A percentile compares a stretch with the other conserved stretches of the same genome.
phyloP scores from a whole-genome alignment of 2,797 vertebrate genomes.

The Salarias fasciatus region DNA sequence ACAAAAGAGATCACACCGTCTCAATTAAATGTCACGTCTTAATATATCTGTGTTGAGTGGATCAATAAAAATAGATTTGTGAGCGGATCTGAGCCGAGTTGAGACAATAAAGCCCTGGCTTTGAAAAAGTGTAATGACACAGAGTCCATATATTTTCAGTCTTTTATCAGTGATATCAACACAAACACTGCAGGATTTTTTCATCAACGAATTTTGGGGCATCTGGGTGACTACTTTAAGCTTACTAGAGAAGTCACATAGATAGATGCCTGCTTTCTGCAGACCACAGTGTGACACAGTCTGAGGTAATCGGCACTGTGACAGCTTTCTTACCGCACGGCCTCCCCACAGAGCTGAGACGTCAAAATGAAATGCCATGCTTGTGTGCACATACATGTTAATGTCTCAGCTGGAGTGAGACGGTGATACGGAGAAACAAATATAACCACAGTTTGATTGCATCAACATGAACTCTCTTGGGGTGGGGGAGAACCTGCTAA shows the following conservation, averaged over 20 bases:
- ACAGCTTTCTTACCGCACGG: slow-evolving; percentile 9
- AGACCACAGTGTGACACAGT: slow-evolving; percentile 2
- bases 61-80: too few species aligned
- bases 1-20: slow-evolving; percentile 26
- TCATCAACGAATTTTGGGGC: too few species aligned
- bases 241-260: too few species aligned
- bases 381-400: background rate
- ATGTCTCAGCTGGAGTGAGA: slow-evolving; percentile 5
- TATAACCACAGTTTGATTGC: slow-evolving; percentile 23
- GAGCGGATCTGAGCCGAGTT: slow-evolving; percentile 20
- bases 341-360: slow-evolving; percentile 4
- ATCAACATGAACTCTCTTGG: slow-evolving; percentile 32
- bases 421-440: slow-evolving; percentile 18
- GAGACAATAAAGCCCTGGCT: slow-evolving; percentile 17
- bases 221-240: too few species aligned
- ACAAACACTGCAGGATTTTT: too few species aligned
- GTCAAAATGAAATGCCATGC: slow-evolving; percentile 13
- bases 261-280: background rate
- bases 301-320: slow-evolving; percentile 8
- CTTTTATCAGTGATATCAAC: background rate
- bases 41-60: slow-evolving; percentile 38
- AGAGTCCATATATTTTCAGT: slow-evolving; percentile 19
- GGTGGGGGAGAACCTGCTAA: slow-evolving; percentile 24
- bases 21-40: slow-evolving; percentile 28
- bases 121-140: slow-evolving; percentile 2